Percentiles rank a stretch among this genome's conserved stretches.
phyloP scores from a whole-genome alignment of 2,113 vertebrate species.

The Xiphias gladius region DNA sequence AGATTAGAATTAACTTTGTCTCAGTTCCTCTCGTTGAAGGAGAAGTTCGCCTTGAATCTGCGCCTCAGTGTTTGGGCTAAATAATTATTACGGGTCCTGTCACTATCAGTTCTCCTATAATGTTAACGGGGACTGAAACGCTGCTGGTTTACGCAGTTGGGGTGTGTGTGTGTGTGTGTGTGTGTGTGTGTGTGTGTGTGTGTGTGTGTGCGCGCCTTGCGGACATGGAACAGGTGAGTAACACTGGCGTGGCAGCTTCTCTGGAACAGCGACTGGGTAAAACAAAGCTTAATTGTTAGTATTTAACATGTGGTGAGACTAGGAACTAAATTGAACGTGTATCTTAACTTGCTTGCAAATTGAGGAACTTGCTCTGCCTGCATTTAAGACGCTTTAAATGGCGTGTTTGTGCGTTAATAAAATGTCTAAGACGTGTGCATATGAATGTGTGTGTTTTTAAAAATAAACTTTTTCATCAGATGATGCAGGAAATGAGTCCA shows the following conservation, averaged over 20 bases:
- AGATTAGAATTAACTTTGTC: conserved; percentile 78
- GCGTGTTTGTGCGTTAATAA: neutral
- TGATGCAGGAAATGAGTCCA: conserved; percentile 7
- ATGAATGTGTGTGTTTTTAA: neutral
- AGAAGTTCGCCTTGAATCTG: neutral
- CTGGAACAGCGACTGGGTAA: too few species aligned
- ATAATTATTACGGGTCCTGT: too few species aligned
- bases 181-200: too few species aligned
- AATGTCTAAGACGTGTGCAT: neutral
- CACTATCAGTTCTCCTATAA: rapidly evolving
- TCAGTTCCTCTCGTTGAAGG: conserved; percentile 59
- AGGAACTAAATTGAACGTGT: rapidly evolving
- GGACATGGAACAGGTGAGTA: conserved; percentile 54
- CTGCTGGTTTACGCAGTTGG: too few species aligned
- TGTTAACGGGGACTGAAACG: neutral
- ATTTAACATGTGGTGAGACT: neutral
- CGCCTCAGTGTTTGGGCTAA: rapidly evolving
- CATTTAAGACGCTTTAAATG: neutral
- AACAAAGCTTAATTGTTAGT: neutral
- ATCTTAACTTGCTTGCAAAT: neutral
- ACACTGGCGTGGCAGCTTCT: neutral
- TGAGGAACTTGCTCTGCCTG: neutral
- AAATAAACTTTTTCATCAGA: neutral
- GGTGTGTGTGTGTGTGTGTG: neutral
- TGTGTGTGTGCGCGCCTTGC: neutral